Base-by-base conservation (phyloP, 2,888 invertebrate species). In the Chydorus sphaericus region DNA sequence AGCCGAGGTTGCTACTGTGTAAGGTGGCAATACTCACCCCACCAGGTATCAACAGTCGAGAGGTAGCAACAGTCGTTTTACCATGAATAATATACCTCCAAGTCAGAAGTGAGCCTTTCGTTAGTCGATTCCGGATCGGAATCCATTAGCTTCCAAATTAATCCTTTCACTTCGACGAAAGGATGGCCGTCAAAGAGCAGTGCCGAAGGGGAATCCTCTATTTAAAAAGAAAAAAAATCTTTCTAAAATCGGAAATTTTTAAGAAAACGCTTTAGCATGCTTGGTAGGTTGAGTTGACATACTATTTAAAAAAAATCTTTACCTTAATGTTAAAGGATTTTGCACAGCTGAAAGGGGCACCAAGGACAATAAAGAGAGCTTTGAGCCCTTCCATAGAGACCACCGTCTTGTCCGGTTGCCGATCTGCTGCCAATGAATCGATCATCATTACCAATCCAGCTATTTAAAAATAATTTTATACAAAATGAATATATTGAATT, bases 391-490 rank as follows among this genome's bases (percentile, higher is more conserved):
- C 79, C 14, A 83, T 72, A 7, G 77, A 74, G 1, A 80, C 72
- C 1, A 75, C 75, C 26, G 77, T 70, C 57, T 77, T 76, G 10
- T 65, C 69, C 2, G 65, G 62, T 26, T 70, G 75, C 62, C 73
- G 76, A 62, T 83, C 81, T 50, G 82, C 61, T 8, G 76, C 77
- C 16, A 83, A 75, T 0, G 79, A 77, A 62, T 85, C 83, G 7
- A 83, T 66, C 53, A 84, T 74, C 20, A 75, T 68, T 74, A 84
- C 80, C 55, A 85, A 67, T 59, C 82, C 82, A 65, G 82, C 80
- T 77, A 63, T 16, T 14, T 28, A 23, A 58, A 28, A 50, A 59
- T 58, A 60, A 33, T 56, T 69, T 68, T 62, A 59, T 58, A 61
- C 60, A 60, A 58, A 60, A 48, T 20, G 33, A 51, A n/a, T 18